Evolutionary conservation across 1,140 invertebrate genomes (phyloP).

Genomic region (Centruroides sculpturatus): DNA sequence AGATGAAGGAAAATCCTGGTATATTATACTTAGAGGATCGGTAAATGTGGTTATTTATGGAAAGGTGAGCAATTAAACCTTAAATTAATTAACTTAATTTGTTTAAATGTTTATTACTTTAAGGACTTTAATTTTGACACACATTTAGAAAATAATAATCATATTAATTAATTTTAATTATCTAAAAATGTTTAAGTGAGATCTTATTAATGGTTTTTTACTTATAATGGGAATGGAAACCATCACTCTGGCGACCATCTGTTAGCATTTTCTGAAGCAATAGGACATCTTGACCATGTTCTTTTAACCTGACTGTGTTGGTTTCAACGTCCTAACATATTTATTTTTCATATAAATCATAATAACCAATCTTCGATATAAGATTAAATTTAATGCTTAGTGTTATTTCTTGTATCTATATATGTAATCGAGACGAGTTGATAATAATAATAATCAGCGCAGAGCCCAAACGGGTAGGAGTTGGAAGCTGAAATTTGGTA

Average conservation of each 20-base stretch:
- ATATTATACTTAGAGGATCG: slow-evolving; percentile 67
- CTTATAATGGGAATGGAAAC: slow-evolving; percentile 16
- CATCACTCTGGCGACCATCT: slow-evolving; percentile 3
- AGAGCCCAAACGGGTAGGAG: too few species aligned
- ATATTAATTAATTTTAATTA: too few species aligned
- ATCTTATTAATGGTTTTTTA: slow-evolving; percentile 1
- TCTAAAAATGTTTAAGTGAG: not conserved
- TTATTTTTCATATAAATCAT: too few species aligned
- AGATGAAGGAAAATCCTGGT: slow-evolving; percentile 78
- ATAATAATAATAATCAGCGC: too few species aligned
- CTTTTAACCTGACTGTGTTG: slow-evolving; percentile 71
- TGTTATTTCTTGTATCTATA: too few species aligned
- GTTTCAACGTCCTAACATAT: slow-evolving; percentile 69
- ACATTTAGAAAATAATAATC: too few species aligned
- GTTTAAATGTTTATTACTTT: too few species aligned
- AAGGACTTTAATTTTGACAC: too few species aligned
- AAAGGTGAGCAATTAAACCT: slow-evolving; percentile 34
- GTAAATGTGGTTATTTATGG: slow-evolving; percentile 76
- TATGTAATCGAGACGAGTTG: too few species aligned
- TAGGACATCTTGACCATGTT: slow-evolving; percentile 72
- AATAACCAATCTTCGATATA: too few species aligned
- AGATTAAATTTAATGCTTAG: too few species aligned
- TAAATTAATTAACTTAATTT: not conserved
- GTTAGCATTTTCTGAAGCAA: slow-evolving; percentile 27
- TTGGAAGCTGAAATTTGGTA: too few species aligned